Percentiles rank a stretch among this genome's conserved stretches.
Evolutionary conservation across 2,888 invertebrate genomes (phyloP).

Genomic region (Ceramica pisi): DNA sequence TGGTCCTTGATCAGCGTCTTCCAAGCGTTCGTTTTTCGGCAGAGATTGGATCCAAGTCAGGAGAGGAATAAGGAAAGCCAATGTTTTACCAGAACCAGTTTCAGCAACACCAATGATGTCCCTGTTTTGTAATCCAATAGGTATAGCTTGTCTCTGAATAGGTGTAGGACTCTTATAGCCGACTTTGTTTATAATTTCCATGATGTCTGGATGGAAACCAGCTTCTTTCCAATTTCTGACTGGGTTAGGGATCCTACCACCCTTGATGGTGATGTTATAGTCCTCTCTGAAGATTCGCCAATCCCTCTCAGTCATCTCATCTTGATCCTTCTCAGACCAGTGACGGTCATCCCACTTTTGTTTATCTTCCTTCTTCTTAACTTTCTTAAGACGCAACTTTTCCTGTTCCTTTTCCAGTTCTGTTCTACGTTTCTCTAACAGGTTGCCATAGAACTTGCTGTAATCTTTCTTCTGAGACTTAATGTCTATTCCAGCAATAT

Average conservation of each 20-base stretch:
- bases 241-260: conserved; percentile 99
- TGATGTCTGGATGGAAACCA: conserved; percentile 96
- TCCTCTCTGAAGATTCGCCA: conserved; percentile 99
- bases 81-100: conserved; percentile 99
- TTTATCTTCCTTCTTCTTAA: conserved; percentile 98
- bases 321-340: conserved; percentile 98
- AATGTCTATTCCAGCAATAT: conserved; percentile 99
- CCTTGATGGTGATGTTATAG: conserved; percentile 99
- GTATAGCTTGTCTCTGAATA: conserved; percentile 99
- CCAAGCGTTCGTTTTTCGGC: conserved; percentile 98
- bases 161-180: conserved; percentile 99
- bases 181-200: conserved; percentile 98
- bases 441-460: conserved; percentile 98
- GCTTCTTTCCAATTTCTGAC: conserved; percentile 99
- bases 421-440: conserved; percentile 98
- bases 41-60: conserved; percentile 99
- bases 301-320: conserved; percentile 99
- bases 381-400: conserved; percentile 97
- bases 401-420: conserved; percentile 99
- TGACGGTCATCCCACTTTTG: conserved; percentile 99
- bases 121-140: conserved; percentile 98
- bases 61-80: conserved; percentile 99
- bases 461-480: conserved; percentile 98
- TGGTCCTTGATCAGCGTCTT: conserved; percentile 98
- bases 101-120: conserved; percentile 99